A percentile compares a stretch with the other conserved stretches of the same genome.
Conservation (phyloP, 2,888 invertebrate species). For the Biston stratarius region DNA sequence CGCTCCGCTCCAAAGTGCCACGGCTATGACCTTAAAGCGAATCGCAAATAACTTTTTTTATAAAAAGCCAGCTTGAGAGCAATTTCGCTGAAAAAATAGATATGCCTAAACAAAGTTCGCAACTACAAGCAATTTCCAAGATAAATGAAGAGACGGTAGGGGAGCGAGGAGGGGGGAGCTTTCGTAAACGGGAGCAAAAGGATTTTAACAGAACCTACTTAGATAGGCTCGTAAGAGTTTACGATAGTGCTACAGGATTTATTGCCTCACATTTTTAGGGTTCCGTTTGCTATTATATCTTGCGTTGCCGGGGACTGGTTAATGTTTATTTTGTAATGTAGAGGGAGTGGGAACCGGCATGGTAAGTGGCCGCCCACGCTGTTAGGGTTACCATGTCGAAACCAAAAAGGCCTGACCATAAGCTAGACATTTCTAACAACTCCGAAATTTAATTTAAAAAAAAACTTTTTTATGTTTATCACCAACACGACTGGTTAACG, state of each 20-base stretch:
- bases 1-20: conserved; percentile 9
- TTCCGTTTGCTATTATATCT: conserved; percentile 41
- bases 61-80: conserved; percentile 39
- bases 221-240: conserved; percentile 56
- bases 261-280: conserved; percentile 55
- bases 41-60: conserved; percentile 25
- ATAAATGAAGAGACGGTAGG: conserved; percentile 48
- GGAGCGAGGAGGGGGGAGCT: conserved; percentile 45
- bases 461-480: too few relatives aligned
- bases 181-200: conserved; percentile 48
- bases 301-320: conserved; percentile 24
- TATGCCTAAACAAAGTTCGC: conserved; percentile 48
- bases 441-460: too few relatives aligned
- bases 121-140: conserved; percentile 49
- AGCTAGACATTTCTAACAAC: too few relatives aligned
- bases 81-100: conserved; percentile 48
- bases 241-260: conserved; percentile 54
- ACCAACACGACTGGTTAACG: too few relatives aligned
- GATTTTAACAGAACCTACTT: conserved; percentile 55
- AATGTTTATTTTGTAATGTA: conserved; percentile 39
- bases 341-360: conserved; percentile 43
- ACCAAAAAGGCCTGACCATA: too few relatives aligned
- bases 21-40: conserved; percentile 22
- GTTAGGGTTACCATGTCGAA: too few relatives aligned
- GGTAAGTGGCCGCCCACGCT: conserved; percentile 32